Percentiles rank a stretch among this genome's conserved stretches.
These are phyloP conservation scores for Drosophila albomicans DNA, from an alignment of 1,140 invertebrate genomes.

Conservation along the genomic window DNA sequence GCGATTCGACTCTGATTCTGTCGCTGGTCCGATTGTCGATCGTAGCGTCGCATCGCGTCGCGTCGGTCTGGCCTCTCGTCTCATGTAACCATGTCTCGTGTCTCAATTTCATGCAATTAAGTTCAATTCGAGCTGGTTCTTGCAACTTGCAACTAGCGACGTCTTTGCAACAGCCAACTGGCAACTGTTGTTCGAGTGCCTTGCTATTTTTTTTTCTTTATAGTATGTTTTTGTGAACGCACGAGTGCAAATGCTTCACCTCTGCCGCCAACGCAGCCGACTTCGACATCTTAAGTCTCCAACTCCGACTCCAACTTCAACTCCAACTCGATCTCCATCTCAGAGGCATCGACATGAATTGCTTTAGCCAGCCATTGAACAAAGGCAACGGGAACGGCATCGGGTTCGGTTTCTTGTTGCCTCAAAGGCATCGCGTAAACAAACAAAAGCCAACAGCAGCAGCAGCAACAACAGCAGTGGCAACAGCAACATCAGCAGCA, in stretches of 20 bases:
- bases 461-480: constrained; percentile 26
- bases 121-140: constrained; percentile 66
- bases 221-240: constrained; percentile 57
- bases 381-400: constrained; percentile 44
- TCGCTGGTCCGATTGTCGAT: background rate
- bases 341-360: constrained; percentile 2
- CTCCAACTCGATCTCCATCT: background rate
- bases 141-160: constrained; percentile 22
- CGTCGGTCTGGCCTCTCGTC: background rate
- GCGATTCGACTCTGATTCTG: constrained; percentile 14
- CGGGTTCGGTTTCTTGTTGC: constrained; percentile 48
- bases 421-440: constrained; percentile 44
- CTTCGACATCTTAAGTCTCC: background rate
- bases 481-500: constrained; percentile 14
- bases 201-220: background rate
- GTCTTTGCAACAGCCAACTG: constrained; percentile 7
- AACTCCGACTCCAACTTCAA: background rate
- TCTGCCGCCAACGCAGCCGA: background rate
- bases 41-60: background rate
- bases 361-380: constrained; percentile 47
- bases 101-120: constrained; percentile 80
- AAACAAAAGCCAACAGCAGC: constrained; percentile 59
- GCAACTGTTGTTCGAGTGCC: constrained; percentile 58
- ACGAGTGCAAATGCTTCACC: constrained; percentile 53
- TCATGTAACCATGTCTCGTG: constrained; percentile 51